Evolutionary conservation across 2,888 invertebrate genomes (phyloP).

Genomic region (Ormia ochracea): DNA sequence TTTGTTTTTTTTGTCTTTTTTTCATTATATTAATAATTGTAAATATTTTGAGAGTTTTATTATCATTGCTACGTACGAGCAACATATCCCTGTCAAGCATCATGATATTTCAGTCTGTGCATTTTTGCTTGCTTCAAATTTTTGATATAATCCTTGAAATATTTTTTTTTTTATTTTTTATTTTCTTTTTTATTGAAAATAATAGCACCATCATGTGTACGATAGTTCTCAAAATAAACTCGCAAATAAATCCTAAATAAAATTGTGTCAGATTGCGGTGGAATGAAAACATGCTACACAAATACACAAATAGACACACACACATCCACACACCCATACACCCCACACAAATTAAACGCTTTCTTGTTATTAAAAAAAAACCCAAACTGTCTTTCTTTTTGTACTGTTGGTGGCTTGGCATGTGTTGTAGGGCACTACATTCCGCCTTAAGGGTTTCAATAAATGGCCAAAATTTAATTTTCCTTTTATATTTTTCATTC

Average conservation of each 20-base stretch:
- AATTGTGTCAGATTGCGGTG: background rate
- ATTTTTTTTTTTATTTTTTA: constrained; percentile 16
- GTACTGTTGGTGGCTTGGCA: background rate
- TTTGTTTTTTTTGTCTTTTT: background rate
- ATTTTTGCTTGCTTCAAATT: constrained; percentile 25
- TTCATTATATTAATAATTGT: constrained; percentile 5
- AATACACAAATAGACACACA: too few relatives aligned
- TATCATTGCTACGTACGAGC: background rate
- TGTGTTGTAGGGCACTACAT: background rate
- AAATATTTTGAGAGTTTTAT: constrained; percentile 27
- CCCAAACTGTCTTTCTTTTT: background rate
- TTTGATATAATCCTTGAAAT: constrained; percentile 51
- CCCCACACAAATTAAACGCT: too few relatives aligned
- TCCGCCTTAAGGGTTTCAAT: constrained; percentile 4
- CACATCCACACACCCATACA: too few relatives aligned
- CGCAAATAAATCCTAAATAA: constrained; percentile 16
- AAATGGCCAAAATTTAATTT: constrained; percentile 17
- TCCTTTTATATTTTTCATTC: background rate
- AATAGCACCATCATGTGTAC: constrained; percentile 27
- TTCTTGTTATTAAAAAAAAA: background rate
- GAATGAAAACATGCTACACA: background rate
- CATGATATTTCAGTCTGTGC: background rate
- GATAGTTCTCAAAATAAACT: constrained; percentile 23
- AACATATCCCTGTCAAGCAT: background rate
- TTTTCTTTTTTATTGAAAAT: constrained; percentile 21